Evolutionary conservation across 2,797 vertebrate species (phyloP).

Genomic region (Hypotaenidia philippensis): DNA sequence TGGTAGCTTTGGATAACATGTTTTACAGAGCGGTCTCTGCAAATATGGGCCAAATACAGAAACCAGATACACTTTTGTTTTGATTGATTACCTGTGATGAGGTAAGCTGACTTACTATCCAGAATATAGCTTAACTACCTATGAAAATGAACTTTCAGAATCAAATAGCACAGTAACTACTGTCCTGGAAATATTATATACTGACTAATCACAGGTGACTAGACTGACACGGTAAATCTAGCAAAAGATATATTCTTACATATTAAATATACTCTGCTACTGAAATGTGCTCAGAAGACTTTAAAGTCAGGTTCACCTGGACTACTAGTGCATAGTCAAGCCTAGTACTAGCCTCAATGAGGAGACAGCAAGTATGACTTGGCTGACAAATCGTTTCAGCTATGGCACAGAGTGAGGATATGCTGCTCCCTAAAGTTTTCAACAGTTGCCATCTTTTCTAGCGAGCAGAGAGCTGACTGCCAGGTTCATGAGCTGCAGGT

Average conservation of each 20-base stretch:
- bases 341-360: background rate
- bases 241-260: slow-evolving; percentile 41
- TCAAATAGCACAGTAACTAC: background rate
- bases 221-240: slow-evolving; percentile 47
- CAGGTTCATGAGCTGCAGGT: background rate
- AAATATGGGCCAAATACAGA: slow-evolving; percentile 23
- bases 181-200: slow-evolving; percentile 43
- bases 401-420: rapidly evolving
- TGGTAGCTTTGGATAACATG: background rate
- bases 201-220: slow-evolving; percentile 35
- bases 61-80: slow-evolving; percentile 35
- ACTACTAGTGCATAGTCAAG: background rate
- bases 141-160: slow-evolving; percentile 31
- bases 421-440: background rate
- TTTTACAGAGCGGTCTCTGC: background rate
- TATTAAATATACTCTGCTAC: slow-evolving; percentile 18
- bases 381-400: background rate
- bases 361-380: background rate
- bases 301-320: background rate
- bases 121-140: slow-evolving; percentile 30
- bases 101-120: background rate
- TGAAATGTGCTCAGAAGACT: slow-evolving; percentile 45
- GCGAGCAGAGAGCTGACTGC: background rate
- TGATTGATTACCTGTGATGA: slow-evolving; percentile 26
- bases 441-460: background rate